A percentile compares a stretch with the other conserved stretches of the same genome.
phyloP scores from a whole-genome alignment of 2,888 invertebrate genomes.

The Cephus pulcher region DNA sequence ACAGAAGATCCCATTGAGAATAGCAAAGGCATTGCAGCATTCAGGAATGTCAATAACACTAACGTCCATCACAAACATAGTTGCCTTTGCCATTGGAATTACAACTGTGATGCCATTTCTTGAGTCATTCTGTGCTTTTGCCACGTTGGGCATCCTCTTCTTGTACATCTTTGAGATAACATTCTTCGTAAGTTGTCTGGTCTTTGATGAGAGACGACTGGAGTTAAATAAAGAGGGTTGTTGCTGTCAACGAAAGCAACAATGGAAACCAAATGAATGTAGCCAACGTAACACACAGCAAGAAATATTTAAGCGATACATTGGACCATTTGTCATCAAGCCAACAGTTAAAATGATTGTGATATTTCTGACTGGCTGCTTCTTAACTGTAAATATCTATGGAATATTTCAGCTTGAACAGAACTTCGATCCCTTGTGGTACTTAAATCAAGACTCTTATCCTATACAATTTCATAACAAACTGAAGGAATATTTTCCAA shows the following conservation, averaged over 20 bases:
- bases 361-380: slow-evolving; percentile 51
- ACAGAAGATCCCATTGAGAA: slow-evolving; percentile 49
- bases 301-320: slow-evolving; percentile 60
- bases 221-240: slow-evolving; percentile 57
- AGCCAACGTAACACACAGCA: slow-evolving; percentile 63
- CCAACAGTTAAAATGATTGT: slow-evolving; percentile 61
- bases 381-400: slow-evolving; percentile 60
- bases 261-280: slow-evolving; percentile 65
- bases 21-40: slow-evolving; percentile 62
- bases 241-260: slow-evolving; percentile 46
- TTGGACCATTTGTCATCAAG: slow-evolving; percentile 62
- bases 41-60: slow-evolving; percentile 69
- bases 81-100: slow-evolving; percentile 68
- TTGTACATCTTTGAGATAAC: slow-evolving; percentile 66
- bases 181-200: slow-evolving; percentile 68
- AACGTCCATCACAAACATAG: slow-evolving; percentile 68
- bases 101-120: slow-evolving; percentile 69
- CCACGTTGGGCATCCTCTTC: slow-evolving; percentile 66
- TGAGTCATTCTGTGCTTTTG: slow-evolving; percentile 68
- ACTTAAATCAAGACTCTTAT: slow-evolving; percentile 62
- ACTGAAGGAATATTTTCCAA: slow-evolving; percentile 58
- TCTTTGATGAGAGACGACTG: slow-evolving; percentile 65
- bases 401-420: slow-evolving; percentile 57
- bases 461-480: slow-evolving; percentile 58
- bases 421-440: slow-evolving; percentile 64